Evolutionary conservation across 2,113 vertebrate genomes (phyloP), one percentile per base, ranked within the genome.

Genomic region (Gymnobelideus leadbeateri): DNA sequence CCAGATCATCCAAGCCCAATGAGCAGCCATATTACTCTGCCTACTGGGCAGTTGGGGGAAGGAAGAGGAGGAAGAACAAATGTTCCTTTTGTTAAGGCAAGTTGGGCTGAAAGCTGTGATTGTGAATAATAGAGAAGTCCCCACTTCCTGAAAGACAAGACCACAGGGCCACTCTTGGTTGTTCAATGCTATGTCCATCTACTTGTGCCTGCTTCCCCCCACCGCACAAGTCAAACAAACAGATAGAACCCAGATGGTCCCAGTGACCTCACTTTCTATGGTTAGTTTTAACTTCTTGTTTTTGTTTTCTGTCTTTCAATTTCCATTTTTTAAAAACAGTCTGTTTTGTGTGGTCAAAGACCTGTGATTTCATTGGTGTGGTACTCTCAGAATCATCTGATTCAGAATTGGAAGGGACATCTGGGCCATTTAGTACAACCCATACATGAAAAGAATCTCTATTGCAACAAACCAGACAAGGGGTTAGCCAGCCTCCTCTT

Each of bases 131-230:
- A 91, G 37, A 7, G 53, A 55, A 97, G 96, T 97, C 91, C 92
- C 68, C 57, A 77, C 95, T 97, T 98, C 98, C 97, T 96, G 96
- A 97, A 97, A 97, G 91, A 93, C 47, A 8, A 0, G 0, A 25
- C 96, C 94, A 14, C 37, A 0, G 2, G 93, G 57, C 28, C 0
- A 31, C 89, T 3, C 26, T 0, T 1, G 77, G 89, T 9, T 24
- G 4, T 26, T 25, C 47, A 31, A 3, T 2, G 3, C 0, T 3
- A 91, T 47, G 47, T 47, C 46, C 26, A 47, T 8, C 0, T 2
- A 25, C 47, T 57, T 31, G 7, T 7, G 57, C 91, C n/a, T 43
- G 68, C 68, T 21, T 14, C 6, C 37, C 37, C n/a, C 37, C 1
- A 21, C 1, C 43, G n/a, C 5, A 77, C 16, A n/a, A 19, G 61